Conservation (phyloP, 2,888 invertebrate species). For the Tineola bisselliella region DNA sequence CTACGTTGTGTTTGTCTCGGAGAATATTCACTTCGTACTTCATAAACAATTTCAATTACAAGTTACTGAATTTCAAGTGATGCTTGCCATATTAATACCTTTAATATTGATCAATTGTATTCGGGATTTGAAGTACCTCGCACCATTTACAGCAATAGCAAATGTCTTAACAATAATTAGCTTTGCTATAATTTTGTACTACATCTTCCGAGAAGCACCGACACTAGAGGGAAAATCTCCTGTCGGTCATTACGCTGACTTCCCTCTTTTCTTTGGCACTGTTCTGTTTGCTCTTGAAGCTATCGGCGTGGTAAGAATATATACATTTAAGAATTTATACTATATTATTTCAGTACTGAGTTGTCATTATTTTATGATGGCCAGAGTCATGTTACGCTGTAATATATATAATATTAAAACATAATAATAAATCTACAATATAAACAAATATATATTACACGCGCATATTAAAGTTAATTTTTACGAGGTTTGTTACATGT, state of each 20-base stretch:
- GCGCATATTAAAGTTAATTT: too few species aligned
- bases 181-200: conserved; percentile 87
- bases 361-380: too few species aligned
- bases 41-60: conserved; percentile 58
- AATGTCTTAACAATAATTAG: conserved; percentile 85
- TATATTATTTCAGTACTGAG: too few species aligned
- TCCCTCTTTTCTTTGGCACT: conserved; percentile 95
- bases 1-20: conserved; percentile 92
- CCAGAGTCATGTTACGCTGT: too few species aligned
- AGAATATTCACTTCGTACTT: conserved; percentile 79
- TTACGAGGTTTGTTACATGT: too few species aligned
- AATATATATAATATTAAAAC: too few species aligned
- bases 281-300: conserved; percentile 96
- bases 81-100: conserved; percentile 77
- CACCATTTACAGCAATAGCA: conserved; percentile 90
- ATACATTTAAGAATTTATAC: too few species aligned
- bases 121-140: conserved; percentile 84
- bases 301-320: conserved; percentile 81
- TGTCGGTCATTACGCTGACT: conserved; percentile 72
- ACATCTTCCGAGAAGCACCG: conserved; percentile 79
- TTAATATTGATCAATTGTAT: conserved; percentile 84
- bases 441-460: too few species aligned
- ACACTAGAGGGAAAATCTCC: conserved; percentile 70
- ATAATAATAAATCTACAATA: too few species aligned
- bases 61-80: conserved; percentile 71